phyloP scores from a whole-genome alignment of 2,888 invertebrate genomes.

The Archips xylosteana region DNA sequence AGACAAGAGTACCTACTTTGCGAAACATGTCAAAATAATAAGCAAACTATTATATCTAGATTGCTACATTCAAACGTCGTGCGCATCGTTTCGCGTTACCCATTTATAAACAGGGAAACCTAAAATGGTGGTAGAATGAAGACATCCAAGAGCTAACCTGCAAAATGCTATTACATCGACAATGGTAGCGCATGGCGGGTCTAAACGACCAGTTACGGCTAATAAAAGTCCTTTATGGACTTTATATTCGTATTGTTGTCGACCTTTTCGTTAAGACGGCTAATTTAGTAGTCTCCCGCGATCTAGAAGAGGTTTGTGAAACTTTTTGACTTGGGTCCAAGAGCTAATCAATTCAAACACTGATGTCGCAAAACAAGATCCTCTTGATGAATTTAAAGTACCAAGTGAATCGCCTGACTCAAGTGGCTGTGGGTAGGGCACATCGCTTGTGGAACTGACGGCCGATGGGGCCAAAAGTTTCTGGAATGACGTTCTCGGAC shows the following conservation, averaged over 20 bases:
- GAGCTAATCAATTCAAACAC: no score
- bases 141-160: slow-evolving; percentile 4
- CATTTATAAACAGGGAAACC: neutral
- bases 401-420: no score
- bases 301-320: neutral
- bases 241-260: neutral
- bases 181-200: neutral
- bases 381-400: no score
- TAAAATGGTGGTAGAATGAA: neutral
- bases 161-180: neutral
- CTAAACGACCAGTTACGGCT: slow-evolving; percentile 9
- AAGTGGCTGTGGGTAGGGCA: no score
- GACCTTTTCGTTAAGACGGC: neutral
- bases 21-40: neutral
- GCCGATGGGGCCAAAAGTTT: no score
- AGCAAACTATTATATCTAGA: neutral
- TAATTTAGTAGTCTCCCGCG: neutral
- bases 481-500: no score
- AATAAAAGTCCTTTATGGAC: slow-evolving; percentile 11
- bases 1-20: neutral
- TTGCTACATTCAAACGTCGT: neutral
- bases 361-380: no score
- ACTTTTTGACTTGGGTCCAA: neutral
- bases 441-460: no score
- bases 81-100: neutral